These are phyloP conservation scores for Lacerta viridis DNA, from an alignment of 2,797 vertebrate species.

Conservation along the genomic window DNA sequence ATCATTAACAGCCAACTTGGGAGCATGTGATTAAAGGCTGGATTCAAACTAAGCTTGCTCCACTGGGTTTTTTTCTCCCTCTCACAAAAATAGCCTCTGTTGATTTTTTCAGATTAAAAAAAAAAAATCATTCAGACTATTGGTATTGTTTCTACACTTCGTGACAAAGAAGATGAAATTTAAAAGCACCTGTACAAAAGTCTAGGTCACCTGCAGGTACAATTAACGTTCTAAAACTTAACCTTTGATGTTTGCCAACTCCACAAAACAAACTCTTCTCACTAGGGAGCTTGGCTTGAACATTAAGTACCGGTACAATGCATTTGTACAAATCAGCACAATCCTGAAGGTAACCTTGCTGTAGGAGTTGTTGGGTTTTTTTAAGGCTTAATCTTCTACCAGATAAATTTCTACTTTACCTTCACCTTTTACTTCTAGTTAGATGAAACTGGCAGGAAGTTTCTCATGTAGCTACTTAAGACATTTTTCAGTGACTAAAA, in stretches of 20 bases:
- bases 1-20: conserved; percentile 32
- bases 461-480: neutral
- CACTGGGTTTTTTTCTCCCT: neutral
- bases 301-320: neutral
- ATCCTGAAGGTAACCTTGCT: neutral
- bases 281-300: neutral
- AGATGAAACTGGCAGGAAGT: neutral
- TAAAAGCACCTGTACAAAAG: neutral
- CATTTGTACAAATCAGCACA: neutral
- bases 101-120: neutral
- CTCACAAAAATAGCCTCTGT: neutral
- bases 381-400: too few relatives aligned
- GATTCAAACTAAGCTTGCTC: neutral
- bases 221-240: conserved; percentile 7
- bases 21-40: conserved; percentile 31
- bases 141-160: neutral
- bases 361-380: neutral
- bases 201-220: neutral
- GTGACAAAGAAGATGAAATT: neutral
- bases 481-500: neutral
- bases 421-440: neutral
- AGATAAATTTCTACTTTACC: too few relatives aligned
- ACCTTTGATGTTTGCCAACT: conserved; percentile 29
- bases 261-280: conserved; percentile 11
- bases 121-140: neutral